Evolutionary conservation across 2,797 vertebrate genomes (phyloP), one percentile per base, ranked within the genome.

Genomic region (Clarias pachynema): DNA sequence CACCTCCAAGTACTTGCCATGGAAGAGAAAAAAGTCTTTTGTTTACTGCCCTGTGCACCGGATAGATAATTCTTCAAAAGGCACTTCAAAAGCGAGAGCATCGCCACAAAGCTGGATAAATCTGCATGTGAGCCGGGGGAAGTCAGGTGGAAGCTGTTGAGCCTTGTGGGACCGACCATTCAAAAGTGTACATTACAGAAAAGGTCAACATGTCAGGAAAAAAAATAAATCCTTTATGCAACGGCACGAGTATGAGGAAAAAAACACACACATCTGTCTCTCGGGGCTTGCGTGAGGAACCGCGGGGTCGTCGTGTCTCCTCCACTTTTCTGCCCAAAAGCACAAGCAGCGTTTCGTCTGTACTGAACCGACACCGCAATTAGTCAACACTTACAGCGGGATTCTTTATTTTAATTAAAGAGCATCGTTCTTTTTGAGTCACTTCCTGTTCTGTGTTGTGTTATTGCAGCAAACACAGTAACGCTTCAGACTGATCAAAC

Each of bases 21-120:
- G 34, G 56, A 6, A 4, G 29, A 49, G 49, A 49, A 10, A 60
- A 18, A 7, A 37, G 22, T 4, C 16, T 12, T n/a, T 16, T 59
- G 56, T 24, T 20, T 59, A 53, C 49, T 31, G 37, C 68, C 59
- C 9, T 49, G 16, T 81, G 84, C 68, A 57, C 4, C 34, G 29
- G 44, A 12, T 59, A 1, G 79, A 82, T 82, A 59, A 77, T 86
- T 85, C 62, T 68, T 85, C 62, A 81, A 40, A 34, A 85, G 69
- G 44, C 40, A 34, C 69, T 53, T 81, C 59, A 66, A 29, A 79
- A 73, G 62, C 1, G 10, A 34, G 31, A 40, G 40, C 22, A 15
- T 44, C 69, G 37, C 60, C 22, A 34, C 37, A 8, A 18, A n/a
- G 60, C 79, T 59, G 49, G 62, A 82, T 82, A 60, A 81, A 44